Evolutionary conservation across 2,888 invertebrate genomes (phyloP), one percentile per base, ranked within the genome.

Genomic region (Oscheius sp.): DNA sequence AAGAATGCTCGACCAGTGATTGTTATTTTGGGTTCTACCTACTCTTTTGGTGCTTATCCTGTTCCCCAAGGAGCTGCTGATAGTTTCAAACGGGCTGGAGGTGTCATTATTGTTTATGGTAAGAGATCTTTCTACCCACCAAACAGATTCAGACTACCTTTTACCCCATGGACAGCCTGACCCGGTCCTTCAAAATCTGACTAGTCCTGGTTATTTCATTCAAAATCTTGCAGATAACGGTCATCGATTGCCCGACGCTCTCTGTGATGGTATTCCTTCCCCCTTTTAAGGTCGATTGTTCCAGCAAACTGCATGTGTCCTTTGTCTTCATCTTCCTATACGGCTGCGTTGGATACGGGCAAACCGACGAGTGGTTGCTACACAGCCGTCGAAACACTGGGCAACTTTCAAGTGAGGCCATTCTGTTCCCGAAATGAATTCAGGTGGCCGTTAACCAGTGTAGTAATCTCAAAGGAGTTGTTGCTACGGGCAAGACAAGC

Each of bases 91-190:
- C 22, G 24, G 0, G 6, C 28, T 1, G 45, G 45, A 24, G 66
- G 66, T 22, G 57, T 66, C n/a, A 22, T 66, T 17, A 44, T 66
- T 20, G 66, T 56, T 17, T 66, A 66, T 22, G 56, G 56, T 49
- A 62, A 9, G 4, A 17, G 12, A 54, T 12, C 20, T 20, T 17
- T 30, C 24, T 4, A 36, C n/a, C n/a, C n/a, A 17, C 9, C 22
- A 32, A 56, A 56, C 2, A 54, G 17, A 12, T 62, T 22, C 33
- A 64, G 64, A 64, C 17, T 64, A 51, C 44, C 20, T n/a, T 8
- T 41, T 36, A n/a, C 38, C 22, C 32, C 12, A 12, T 14, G 20
- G 49, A 20, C 26, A n/a, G 3, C 6, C 17, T 2, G 47, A 33
- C 14, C 45, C 64, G 12, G 64, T 51, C 5, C 54, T 64, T 22